Evolutionary conservation across 2,888 invertebrate species (phyloP).

Genomic region (Thalpophila matura): DNA sequence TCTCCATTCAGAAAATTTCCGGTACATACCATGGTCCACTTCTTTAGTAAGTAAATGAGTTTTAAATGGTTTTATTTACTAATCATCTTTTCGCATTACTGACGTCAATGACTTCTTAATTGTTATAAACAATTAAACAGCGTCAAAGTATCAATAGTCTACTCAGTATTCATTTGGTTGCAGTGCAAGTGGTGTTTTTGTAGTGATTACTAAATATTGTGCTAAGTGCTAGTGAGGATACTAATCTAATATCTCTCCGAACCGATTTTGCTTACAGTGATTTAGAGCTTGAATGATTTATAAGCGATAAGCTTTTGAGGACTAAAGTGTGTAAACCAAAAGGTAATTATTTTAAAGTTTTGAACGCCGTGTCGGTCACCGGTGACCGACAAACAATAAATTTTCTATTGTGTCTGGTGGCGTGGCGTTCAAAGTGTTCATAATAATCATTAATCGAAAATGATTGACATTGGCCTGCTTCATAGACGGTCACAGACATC

Average conservation of each 20-base stretch:
- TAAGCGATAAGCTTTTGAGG: neutral
- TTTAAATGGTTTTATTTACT: constrained; percentile 43
- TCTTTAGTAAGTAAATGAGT: constrained; percentile 21
- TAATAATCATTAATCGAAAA: too few species aligned
- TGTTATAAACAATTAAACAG: constrained; percentile 11
- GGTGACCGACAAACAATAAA: too few species aligned
- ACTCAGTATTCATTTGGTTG: constrained; percentile 23
- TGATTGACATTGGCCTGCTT: too few species aligned
- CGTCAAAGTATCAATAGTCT: constrained; percentile 4
- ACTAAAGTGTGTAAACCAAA: neutral
- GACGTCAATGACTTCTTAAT: constrained; percentile 23
- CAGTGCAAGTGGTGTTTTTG: constrained; percentile 8
- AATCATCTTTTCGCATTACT: constrained; percentile 15
- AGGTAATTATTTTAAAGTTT: neutral
- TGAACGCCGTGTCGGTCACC: too few species aligned
- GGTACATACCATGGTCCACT: constrained; percentile 6
- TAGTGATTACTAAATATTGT: constrained; percentile 1
- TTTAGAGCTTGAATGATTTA: too few species aligned
- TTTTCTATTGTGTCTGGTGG: too few species aligned
- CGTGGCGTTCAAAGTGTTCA: too few species aligned
- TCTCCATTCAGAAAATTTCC: constrained; percentile 19
- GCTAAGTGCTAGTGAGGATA: constrained; percentile 2
- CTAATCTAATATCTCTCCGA: too few species aligned
- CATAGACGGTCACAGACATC: too few species aligned
- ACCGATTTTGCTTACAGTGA: too few species aligned